Conservation (phyloP, 2,797 vertebrate genomes). For the Smutsia temminckii region DNA sequence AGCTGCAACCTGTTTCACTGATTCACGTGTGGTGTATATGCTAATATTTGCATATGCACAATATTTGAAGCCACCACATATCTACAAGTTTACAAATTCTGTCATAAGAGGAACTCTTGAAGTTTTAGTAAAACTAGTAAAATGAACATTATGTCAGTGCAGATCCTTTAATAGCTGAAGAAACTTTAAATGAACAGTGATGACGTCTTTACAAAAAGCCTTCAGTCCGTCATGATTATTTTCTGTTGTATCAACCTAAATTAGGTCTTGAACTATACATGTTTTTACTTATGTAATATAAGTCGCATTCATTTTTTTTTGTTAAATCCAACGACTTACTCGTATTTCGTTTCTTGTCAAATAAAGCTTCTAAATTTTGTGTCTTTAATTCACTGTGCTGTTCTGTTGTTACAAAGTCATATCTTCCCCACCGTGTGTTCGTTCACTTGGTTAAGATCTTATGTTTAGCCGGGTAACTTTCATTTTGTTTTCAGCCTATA, state of each 20-base stretch:
- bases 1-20: background rate
- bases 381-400: background rate
- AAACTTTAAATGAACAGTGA: background rate
- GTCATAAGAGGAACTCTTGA: background rate
- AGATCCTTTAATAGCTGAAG: background rate
- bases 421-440: background rate
- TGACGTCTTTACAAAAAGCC: background rate
- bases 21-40: background rate
- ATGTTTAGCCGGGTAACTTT: conserved; percentile 3
- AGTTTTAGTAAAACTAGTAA: background rate
- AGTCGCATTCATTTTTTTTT: background rate
- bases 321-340: background rate
- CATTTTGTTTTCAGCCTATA: conserved; percentile 32
- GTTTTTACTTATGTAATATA: background rate
- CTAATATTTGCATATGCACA: background rate
- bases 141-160: background rate
- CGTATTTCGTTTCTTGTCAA: background rate
- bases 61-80: background rate
- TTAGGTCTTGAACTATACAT: background rate
- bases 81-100: conserved; percentile 21
- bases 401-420: background rate
- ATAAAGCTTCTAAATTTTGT: background rate
- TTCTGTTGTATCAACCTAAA: background rate
- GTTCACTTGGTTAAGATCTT: background rate
- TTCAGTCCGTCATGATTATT: background rate